Conservation (phyloP, 2,888 invertebrate species). For the Ganaspis brasiliensis region DNA sequence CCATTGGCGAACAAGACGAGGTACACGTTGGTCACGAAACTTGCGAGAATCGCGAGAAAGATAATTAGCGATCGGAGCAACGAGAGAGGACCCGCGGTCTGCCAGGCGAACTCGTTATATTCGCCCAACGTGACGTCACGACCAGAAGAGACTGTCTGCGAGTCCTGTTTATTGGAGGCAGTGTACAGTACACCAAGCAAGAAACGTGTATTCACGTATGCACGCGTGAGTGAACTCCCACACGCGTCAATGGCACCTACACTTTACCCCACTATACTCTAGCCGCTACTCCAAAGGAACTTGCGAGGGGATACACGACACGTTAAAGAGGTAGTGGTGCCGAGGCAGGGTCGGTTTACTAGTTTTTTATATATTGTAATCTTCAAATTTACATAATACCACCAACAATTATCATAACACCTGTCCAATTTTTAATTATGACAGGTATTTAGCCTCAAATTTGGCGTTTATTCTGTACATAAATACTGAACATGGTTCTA, state of each 20-base stretch:
- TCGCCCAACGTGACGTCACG: constrained; percentile 72
- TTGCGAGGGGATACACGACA: constrained; percentile 24
- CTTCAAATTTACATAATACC: not conserved
- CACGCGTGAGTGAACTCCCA: constrained; percentile 34
- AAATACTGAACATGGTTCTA: too few species aligned
- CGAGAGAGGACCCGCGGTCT: constrained; percentile 48
- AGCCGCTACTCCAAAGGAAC: constrained; percentile 30
- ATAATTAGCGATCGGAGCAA: constrained; percentile 69
- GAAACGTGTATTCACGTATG: constrained; percentile 54
- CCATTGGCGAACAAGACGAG: constrained; percentile 35
- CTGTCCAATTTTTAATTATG: not conserved
- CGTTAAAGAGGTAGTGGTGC: constrained; percentile 23
- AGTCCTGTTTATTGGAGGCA: constrained; percentile 6
- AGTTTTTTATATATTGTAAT: constrained; percentile 9
- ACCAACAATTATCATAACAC: not conserved
- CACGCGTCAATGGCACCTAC: constrained; percentile 40
- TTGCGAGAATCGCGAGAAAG: constrained; percentile 61
- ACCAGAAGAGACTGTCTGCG: constrained; percentile 58
- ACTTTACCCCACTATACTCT: not conserved
- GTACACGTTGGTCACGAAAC: constrained; percentile 38
- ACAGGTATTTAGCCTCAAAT: not conserved
- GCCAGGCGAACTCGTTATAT: constrained; percentile 69
- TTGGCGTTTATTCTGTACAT: too few species aligned
- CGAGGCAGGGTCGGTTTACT: constrained; percentile 16
- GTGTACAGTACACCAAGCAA: constrained; percentile 47